A percentile compares a stretch with the other conserved stretches of the same genome.
Evolutionary conservation across 2,113 vertebrate genomes (phyloP).

Genomic region (Craseonycteris thonglongyai): DNA sequence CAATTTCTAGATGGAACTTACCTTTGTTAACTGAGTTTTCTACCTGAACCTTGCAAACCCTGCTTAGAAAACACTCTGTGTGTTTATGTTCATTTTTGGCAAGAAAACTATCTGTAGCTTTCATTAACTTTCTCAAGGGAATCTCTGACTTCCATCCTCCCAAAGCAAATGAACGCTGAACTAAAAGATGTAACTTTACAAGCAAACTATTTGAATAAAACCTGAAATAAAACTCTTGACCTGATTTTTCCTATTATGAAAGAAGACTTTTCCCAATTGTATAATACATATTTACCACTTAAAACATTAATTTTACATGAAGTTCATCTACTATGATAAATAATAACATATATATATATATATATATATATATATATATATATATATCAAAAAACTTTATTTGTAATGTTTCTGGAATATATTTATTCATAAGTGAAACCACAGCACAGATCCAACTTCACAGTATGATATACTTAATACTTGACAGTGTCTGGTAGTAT

Average conservation of each 20-base stretch:
- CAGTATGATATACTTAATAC: neutral
- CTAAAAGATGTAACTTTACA: neutral
- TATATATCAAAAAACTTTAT: too few species aligned
- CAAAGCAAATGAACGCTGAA: neutral
- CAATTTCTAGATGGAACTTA: neutral
- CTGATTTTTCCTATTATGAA: neutral
- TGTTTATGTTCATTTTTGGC: neutral
- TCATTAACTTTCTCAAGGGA: constrained; percentile 15
- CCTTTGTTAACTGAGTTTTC: neutral
- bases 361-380: neutral
- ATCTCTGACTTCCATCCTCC: neutral
- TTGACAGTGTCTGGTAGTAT: neutral
- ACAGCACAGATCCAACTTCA: neutral
- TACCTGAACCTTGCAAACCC: neutral
- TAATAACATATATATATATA: neutral
- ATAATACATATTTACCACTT: neutral
- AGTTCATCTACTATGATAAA: neutral
- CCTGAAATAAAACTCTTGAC: neutral
- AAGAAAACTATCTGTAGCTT: neutral
- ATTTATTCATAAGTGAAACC: neutral
- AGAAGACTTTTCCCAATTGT: neutral
- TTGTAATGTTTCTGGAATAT: neutral
- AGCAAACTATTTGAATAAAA: neutral
- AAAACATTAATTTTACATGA: neutral
- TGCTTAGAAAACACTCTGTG: neutral